Evolutionary conservation across 2,888 invertebrate genomes (phyloP).

Genomic region (Metellina segmentata): DNA sequence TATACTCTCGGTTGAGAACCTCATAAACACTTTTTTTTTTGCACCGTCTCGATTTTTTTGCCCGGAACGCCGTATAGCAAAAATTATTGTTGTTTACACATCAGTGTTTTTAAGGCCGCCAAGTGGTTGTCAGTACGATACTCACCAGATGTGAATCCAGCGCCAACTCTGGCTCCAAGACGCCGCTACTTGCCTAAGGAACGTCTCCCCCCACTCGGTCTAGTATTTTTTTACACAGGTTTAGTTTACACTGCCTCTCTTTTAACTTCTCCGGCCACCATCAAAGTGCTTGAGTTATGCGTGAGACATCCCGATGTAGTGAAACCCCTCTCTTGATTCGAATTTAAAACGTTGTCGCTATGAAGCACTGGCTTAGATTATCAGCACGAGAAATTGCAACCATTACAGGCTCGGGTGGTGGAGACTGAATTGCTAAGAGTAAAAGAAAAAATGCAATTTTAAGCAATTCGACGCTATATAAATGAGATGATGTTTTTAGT

Average conservation of each 20-base stretch:
- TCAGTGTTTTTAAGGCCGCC: conserved; percentile 24
- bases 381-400: no score
- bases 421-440: no score
- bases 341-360: no score
- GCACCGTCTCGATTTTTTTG: neutral
- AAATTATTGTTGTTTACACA: conserved; percentile 68
- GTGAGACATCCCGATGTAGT: neutral
- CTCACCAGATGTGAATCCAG: conserved; percentile 54
- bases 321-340: no score
- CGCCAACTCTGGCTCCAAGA: conserved; percentile 39
- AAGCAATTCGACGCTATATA: no score
- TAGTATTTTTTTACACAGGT: neutral
- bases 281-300: neutral
- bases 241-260: neutral
- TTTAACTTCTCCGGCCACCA: neutral
- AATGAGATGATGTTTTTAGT: no score
- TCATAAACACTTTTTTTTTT: conserved; percentile 8
- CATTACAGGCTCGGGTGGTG: no score
- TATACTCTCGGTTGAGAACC: neutral
- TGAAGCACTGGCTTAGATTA: no score
- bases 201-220: neutral
- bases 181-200: conserved; percentile 22
- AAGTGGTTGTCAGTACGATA: conserved; percentile 65
- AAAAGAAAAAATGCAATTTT: no score
- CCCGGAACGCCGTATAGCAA: neutral